Percentiles rank a stretch among this genome's conserved stretches.
These are phyloP conservation scores for Haliaeetus vocifer DNA, from an alignment of 2,797 vertebrate species.

Conservation along the genomic window DNA sequence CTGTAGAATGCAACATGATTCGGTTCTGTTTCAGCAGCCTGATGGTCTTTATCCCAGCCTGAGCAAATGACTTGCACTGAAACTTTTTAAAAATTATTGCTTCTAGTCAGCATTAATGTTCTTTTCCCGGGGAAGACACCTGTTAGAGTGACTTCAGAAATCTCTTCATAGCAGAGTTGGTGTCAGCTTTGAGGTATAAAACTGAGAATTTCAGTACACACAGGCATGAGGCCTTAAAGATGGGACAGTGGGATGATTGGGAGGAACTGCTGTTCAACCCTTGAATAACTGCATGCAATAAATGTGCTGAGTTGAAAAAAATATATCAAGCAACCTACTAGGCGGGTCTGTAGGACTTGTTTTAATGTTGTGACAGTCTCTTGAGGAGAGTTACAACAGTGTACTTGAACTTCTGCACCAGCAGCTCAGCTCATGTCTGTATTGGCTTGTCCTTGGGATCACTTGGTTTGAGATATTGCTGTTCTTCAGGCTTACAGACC, in stretches of 20 bases:
- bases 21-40: not conserved
- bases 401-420: no score
- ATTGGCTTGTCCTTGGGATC: not conserved
- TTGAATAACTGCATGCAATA: not conserved
- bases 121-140: not conserved
- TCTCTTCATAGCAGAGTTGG: not conserved
- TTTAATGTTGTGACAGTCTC: not conserved
- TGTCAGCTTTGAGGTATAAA: not conserved
- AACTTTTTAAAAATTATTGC: rapidly evolving
- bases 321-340: not conserved
- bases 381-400: not conserved
- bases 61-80: not conserved
- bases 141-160: not conserved
- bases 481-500: not conserved
- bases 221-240: not conserved
- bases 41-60: not conserved
- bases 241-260: no score
- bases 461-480: not conserved
- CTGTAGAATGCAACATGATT: not conserved
- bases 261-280: not conserved
- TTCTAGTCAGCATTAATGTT: not conserved
- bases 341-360: not conserved
- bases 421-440: not conserved
- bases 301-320: not conserved
- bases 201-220: not conserved